Evolutionary conservation across 2,888 invertebrate genomes (phyloP), one percentile per base, ranked within the genome.

Genomic region (Ditula angustiorana): DNA sequence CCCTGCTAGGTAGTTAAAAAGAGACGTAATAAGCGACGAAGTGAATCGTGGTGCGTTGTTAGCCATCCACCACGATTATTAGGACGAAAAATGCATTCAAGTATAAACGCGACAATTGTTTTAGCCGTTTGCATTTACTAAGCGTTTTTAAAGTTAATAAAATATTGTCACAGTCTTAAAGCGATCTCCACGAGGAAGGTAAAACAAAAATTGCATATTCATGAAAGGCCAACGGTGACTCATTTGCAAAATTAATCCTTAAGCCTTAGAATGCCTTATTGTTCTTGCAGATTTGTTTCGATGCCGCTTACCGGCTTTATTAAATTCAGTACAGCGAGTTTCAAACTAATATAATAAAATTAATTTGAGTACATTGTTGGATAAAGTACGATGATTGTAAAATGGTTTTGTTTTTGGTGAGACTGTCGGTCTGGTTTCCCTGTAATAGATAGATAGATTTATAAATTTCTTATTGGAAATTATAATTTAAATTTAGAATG

Each of bases 181-280:
- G 33, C 62, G 30, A 44, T 61, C 47, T 26, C 44, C 53, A 44
- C 56, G 64, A 66, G 64, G 68, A 67, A 65, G 66, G 63, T 69
- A 71, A 70, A 71, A 67, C 75, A 71, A 75, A 75, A 76, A 70
- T 71, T 82, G 79, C 77, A 83, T 83, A 83, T 83, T 82, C 83
- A 83, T 81, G 76, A 78, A 62, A 63, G 69, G 37, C 30, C 70
- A 61, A 70, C 70, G 71, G 70, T 67, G 69, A 61, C 79, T 82
- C 78, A 83, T 83, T 83, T 79, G 79, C 79, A 78, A 81, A 78
- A 81, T 82, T 80, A 80, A 83, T 79, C 74, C 74, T 47, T 61
- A 75, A 78, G 71, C 72, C 75, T 74, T 61, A 74, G 72, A 69
- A 71, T 74, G 69, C 63, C 70, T 74, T 73, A 72, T 74, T 71